phyloP scores from a whole-genome alignment of 2,797 vertebrate species.

The Sebastes melanostomus region DNA sequence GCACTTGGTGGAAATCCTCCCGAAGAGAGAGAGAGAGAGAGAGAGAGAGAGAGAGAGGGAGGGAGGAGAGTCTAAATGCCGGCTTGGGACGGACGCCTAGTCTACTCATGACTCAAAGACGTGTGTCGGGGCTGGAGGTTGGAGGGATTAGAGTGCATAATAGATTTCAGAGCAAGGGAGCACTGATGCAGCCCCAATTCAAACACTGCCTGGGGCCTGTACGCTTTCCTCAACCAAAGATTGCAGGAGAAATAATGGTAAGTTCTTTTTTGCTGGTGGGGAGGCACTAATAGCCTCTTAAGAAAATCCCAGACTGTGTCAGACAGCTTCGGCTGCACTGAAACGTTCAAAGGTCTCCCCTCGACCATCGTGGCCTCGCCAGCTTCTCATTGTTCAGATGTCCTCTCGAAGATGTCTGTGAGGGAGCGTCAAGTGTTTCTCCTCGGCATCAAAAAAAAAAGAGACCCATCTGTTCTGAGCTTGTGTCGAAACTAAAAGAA shows the following conservation, averaged over 20 bases:
- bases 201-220: constrained; percentile 73
- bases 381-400: constrained; percentile 27
- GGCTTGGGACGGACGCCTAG: constrained; percentile 58
- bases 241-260: constrained; percentile 77
- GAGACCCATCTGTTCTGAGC: constrained; percentile 34
- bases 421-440: constrained; percentile 26
- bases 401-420: neutral
- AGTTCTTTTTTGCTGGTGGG: constrained; percentile 59
- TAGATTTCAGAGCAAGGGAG: constrained; percentile 71
- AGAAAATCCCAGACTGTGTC: constrained; percentile 73
- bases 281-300: constrained; percentile 77
- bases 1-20: constrained; percentile 59
- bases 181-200: constrained; percentile 72
- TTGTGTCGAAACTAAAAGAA: constrained; percentile 16
- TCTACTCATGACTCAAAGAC: constrained; percentile 72
- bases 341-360: constrained; percentile 48
- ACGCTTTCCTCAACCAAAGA: constrained; percentile 75
- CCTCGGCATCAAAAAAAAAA: constrained; percentile 17
- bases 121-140: constrained; percentile 63
- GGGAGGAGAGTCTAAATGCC: constrained; percentile 55
- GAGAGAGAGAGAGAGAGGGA: neutral
- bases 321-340: constrained; percentile 47
- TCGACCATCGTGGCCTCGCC: constrained; percentile 10
- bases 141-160: constrained; percentile 76
- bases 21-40: neutral